Evolutionary conservation across 2,888 invertebrate species (phyloP).

Genomic region (Odontocolon sp.): DNA sequence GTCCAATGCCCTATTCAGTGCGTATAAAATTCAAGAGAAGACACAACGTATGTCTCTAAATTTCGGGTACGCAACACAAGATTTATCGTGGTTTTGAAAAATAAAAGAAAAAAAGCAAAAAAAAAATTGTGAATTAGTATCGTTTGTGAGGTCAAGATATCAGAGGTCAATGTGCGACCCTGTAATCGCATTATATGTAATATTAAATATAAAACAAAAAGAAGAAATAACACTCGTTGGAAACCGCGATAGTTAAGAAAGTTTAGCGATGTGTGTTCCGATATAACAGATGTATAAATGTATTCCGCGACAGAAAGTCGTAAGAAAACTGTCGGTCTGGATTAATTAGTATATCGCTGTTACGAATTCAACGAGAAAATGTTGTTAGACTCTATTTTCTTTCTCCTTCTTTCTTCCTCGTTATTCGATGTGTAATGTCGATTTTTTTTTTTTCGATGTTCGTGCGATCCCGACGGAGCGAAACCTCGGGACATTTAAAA

Average conservation of each 20-base stretch:
- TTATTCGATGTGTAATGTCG: constrained; percentile 10
- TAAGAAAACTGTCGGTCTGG: background rate
- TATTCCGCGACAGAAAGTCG: constrained; percentile 28
- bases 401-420: constrained; percentile 37
- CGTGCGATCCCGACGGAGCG: background rate
- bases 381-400: constrained; percentile 39
- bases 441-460: background rate
- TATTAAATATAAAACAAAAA: constrained; percentile 6
- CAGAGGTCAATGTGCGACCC: constrained; percentile 15
- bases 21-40: background rate
- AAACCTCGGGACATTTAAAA: too few species aligned
- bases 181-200: constrained; percentile 31
- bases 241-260: constrained; percentile 38
- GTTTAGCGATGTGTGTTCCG: constrained; percentile 37
- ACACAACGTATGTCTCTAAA: background rate
- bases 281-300: constrained; percentile 58
- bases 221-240: constrained; percentile 11
- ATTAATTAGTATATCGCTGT: constrained; percentile 30
- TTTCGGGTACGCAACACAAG: background rate
- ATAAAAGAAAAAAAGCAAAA: too few species aligned
- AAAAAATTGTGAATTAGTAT: constrained; percentile 5
- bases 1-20: constrained; percentile 1
- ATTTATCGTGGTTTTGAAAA: background rate
- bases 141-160: constrained; percentile 12
- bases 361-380: constrained; percentile 23